Evolutionary conservation across 2,888 invertebrate species (phyloP), one percentile per base, ranked within the genome.

Genomic region (Sympetrum striolatum): DNA sequence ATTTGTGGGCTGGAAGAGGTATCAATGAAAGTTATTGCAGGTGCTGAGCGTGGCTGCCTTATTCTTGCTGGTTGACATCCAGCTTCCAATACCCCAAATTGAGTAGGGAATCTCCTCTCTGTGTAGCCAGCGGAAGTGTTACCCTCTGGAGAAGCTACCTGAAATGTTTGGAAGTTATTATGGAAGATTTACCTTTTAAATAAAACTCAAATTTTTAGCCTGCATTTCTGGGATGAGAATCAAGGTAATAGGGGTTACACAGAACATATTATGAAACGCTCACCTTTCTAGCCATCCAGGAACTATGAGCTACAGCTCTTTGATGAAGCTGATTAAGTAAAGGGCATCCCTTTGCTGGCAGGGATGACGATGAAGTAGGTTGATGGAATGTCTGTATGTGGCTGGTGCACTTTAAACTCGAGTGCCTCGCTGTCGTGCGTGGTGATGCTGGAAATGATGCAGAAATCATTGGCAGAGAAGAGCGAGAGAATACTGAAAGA

Each of bases 381-480:
- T 86, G 60, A 37, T 86, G 86, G 37, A 60, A 86, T 86, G 86
- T n/a, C 35, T 53, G 37, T 15, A 86, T 58, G 37, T 60, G 60
- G 37, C 60, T 60, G 5, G 86, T 60, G 53, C 60, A 60, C 37
- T 37, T 86, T 1, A 86, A 37, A n/a, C 86, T 86, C n/a, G 86
- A 60, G n/a, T 86, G 86, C n/a, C 86, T 86, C 14, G 60, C 86
- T 37, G 86, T 25, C 12, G 86, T 48, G 37, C 58, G 60, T 18
- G 86, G 86, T 37, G 86, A 86, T 86, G 86, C 60, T 39, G 86
- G 86, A 86, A 60, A 86, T 37, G 86, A 86, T 39, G 86, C 60
- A 39, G 86, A 86, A 60, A 86, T 86, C 86, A 86, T 86, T 37
- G 86, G 86, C 10, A 86, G 60, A 12, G 86, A 86, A 1, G 86